Conservation (phyloP, 2,888 invertebrate genomes). For the Drosophila quinaria region DNA sequence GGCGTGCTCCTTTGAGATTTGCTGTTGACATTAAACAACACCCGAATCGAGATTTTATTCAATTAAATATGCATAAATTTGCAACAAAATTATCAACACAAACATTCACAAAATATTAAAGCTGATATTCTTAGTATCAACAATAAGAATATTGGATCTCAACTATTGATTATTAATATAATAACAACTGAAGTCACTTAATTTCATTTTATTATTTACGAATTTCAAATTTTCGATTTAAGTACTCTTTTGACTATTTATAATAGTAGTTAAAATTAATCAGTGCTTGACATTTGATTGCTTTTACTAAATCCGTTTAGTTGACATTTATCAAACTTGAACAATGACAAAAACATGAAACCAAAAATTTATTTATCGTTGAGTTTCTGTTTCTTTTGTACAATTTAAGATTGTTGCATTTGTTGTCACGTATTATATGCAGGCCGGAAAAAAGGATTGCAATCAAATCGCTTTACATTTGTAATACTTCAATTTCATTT, state of each 20-base stretch:
- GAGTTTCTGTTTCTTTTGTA: conserved; percentile 17
- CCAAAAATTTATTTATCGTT: conserved; percentile 3
- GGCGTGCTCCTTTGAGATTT: conserved; percentile 13
- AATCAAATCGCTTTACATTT: conserved; percentile 70
- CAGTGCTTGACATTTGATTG: background rate
- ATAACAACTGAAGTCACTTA: background rate
- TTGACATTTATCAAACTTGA: background rate
- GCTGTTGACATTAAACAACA: conserved; percentile 35
- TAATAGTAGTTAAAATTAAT: background rate
- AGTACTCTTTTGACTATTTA: background rate
- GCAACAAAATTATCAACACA: conserved; percentile 15
- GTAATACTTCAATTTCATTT: conserved; percentile 66
- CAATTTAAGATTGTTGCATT: conserved; percentile 15
- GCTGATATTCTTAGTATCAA: background rate
- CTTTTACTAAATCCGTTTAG: conserved; percentile 4
- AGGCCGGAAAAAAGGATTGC: conserved; percentile 43
- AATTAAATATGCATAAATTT: conserved; percentile 72
- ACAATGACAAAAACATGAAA: background rate
- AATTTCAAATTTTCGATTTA: background rate
- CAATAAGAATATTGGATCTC: background rate
- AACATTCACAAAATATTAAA: background rate
- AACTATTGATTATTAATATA: background rate
- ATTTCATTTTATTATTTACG: background rate
- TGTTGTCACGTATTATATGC: conserved; percentile 16
- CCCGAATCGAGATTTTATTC: conserved; percentile 50